phyloP scores from a whole-genome alignment of 53 echinoderm and acorn worm genomes.

The Crossaster papposus region DNA sequence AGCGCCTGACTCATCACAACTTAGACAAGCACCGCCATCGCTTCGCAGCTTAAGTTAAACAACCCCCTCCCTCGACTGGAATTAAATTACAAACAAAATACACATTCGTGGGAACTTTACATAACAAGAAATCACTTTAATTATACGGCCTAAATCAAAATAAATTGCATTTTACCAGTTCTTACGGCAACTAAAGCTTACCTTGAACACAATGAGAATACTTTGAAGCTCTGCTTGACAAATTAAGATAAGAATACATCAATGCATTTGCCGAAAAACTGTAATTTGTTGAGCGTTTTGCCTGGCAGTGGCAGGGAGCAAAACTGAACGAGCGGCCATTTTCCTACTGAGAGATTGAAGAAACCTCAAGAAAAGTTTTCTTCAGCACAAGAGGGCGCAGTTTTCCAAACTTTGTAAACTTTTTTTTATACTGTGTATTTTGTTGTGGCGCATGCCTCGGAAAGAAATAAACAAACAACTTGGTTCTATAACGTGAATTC shows the following conservation, averaged over 20 bases:
- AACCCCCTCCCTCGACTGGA: slow-evolving; percentile 41
- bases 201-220: slow-evolving; percentile 15
- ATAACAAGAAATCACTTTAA: not conserved
- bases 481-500: too few species aligned
- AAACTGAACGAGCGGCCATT: slow-evolving; percentile 29
- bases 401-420: not conserved
- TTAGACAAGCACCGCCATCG: not conserved
- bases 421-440: not conserved
- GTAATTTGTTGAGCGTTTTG: not conserved
- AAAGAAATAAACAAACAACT: too few species aligned
- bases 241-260: not conserved
- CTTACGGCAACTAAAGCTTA: not conserved
- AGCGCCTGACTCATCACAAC: slow-evolving; percentile 20
- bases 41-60: not conserved
- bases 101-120: not conserved
- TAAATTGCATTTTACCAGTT: not conserved
- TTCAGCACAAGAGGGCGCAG: slow-evolving; percentile 42
- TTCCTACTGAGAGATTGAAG: slow-evolving; percentile 2
- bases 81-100: not conserved
- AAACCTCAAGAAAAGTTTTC: slow-evolving; percentile 45
- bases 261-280: not conserved
- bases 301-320: slow-evolving; percentile 20
- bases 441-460: too few species aligned
- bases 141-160: not conserved
- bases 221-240: not conserved